Conservation (phyloP, 2,797 vertebrate genomes). For the Telmatherina bonti region DNA sequence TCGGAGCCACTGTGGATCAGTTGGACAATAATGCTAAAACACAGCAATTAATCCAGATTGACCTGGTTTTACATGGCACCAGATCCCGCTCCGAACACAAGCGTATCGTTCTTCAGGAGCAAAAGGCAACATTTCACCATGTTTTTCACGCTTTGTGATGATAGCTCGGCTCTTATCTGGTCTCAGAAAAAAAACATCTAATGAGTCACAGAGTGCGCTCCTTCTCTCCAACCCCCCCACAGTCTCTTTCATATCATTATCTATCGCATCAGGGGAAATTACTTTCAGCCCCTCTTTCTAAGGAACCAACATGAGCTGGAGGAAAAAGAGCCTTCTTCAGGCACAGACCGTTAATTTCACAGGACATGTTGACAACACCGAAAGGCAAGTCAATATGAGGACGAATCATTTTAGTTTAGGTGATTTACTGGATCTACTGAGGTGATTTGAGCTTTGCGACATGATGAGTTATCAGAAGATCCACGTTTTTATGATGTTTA, state of each 20-base stretch:
- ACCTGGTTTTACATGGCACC: no score
- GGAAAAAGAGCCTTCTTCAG: slow-evolving; percentile 1
- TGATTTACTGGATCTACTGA: no score
- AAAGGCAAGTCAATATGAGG: no score
- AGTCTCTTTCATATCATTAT: slow-evolving; percentile 9
- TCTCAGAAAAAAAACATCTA: slow-evolving; percentile 1
- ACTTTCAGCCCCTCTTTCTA: slow-evolving; percentile 19
- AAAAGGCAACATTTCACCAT: neutral
- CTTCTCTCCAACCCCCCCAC: neutral
- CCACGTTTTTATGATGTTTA: no score
- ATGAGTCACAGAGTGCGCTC: neutral
- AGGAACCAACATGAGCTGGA: slow-evolving; percentile 2
- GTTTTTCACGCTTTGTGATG: neutral
- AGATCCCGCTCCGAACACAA: no score
- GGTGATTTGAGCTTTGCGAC: no score
- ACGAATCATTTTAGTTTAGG: no score
- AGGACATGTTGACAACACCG: neutral
- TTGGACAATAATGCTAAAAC: no score
- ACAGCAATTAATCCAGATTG: no score
- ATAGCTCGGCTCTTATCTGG: neutral
- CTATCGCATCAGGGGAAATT: slow-evolving; percentile 45
- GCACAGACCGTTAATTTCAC: slow-evolving; percentile 21
- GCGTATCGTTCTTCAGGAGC: neutral
- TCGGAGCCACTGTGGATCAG: no score
- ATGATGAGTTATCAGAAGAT: no score